Base-by-base conservation (phyloP, 1,140 invertebrate genomes). In the Leptinotarsa texana region DNA sequence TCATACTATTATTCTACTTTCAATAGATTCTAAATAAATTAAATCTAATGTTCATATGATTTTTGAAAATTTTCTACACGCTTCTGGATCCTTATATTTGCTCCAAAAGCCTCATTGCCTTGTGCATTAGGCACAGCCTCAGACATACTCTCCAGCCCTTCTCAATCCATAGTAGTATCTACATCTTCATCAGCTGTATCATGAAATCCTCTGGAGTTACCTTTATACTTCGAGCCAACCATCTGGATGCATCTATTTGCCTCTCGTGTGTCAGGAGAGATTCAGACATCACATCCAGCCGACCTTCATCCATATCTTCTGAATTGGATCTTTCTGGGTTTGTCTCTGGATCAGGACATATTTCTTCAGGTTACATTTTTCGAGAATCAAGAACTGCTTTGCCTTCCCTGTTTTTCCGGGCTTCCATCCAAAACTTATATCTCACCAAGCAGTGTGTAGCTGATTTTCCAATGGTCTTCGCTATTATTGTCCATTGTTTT, bases 241-340 rank as follows among this genome's bases (percentile, higher is more conserved):
- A 88, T 66, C 98, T 90, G 1, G 98, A 98, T 88, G 99, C 98
- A 86, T 99, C 98, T 70, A 99, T 87, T 85, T 99, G 98, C 83
- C 99, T 99, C 86, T 99, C 98, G 98, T 3, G 98, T 99, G 85
- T 99, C 99, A 1, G 87, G 83, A 98, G 91, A 65, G 98, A 98
- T 82, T 99, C 98, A 0, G 97, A 99, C 57, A 99, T 87, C 98
- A 99, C 99, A 87, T 99, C 98, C 82, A 99, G 85, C 86, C 99
- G 96, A 91, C 99, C 98, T 91, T 99, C 98, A 88, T 99, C 98
- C 98, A 99, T 99, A 84, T 99, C 98, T 82, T 99, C 97, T 18
- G 98, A 98, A 89, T 99, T 98, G 17, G 98, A 98, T 73, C 98
- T 89, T 0, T 98, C 93, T 78, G 98, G 98, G 86, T 99, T 99